A percentile compares a stretch with the other conserved stretches of the same genome.
Evolutionary conservation across 37 sponge, comb jelly and placozoan genomes (phyloP).

Genomic region (Agelas oroides): DNA sequence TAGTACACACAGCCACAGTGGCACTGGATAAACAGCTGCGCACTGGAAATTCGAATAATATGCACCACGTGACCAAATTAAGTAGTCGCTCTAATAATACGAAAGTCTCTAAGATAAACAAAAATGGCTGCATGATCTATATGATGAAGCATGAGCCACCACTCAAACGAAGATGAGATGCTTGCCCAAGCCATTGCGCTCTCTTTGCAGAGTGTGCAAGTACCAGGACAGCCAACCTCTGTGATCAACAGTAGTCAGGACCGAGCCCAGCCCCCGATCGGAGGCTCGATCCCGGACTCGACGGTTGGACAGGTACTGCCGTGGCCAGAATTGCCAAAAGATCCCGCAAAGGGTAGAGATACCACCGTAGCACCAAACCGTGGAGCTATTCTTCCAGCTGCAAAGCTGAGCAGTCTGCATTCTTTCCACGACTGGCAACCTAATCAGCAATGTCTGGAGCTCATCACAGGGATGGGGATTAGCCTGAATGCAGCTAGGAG

Average conservation of each 20-base stretch:
- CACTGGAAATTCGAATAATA: no score
- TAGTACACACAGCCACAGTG: no score
- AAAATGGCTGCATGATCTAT: background rate
- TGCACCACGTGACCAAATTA: no score
- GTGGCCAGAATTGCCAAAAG: no score
- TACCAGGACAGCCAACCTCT: background rate
- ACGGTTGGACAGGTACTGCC: no score
- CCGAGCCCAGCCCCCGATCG: background rate
- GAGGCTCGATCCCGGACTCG: conserved; percentile 15
- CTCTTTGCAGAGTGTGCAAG: conserved; percentile 31
- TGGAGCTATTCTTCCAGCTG: background rate
- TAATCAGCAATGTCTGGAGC: conserved; percentile 42
- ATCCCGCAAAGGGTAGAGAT: background rate
- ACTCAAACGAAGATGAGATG: background rate
- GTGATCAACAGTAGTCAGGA: background rate
- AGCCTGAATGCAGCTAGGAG: conserved; percentile 74
- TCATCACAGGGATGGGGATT: conserved; percentile 76
- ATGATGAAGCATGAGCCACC: background rate
- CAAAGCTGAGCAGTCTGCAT: conserved; percentile 31
- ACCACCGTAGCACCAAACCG: background rate
- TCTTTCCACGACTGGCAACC: conserved; percentile 22
- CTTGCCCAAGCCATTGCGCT: conserved; percentile 64
- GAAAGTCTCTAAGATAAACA: background rate
- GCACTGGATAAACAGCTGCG: no score
- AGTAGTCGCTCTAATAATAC: no score